Conservation (phyloP, 2,888 invertebrate species). For the Sacculina carcini region DNA sequence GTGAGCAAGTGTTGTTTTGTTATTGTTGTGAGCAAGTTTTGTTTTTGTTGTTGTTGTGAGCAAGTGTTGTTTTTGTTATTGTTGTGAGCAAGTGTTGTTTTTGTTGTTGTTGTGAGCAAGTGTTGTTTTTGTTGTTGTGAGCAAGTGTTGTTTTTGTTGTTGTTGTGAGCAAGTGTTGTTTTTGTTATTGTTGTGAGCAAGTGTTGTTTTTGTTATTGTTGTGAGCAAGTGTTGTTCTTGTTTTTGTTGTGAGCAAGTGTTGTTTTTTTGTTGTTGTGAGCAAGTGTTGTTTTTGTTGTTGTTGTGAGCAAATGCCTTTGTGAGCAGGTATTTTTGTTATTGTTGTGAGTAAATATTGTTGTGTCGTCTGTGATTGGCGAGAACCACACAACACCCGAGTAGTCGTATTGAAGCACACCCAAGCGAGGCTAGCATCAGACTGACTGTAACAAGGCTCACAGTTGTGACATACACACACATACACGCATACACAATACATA, state of each 20-base stretch:
- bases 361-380: no score
- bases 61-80: background rate
- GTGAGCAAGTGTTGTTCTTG: constrained; percentile 36
- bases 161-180: background rate
- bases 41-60: background rate
- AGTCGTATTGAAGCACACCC: no score
- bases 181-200: background rate
- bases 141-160: background rate
- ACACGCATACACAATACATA: no score
- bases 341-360: background rate
- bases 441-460: no score
- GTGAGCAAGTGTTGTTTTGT: constrained; percentile 28
- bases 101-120: constrained; percentile 21
- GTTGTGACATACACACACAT: no score
- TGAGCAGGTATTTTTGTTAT: background rate
- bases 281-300: background rate
- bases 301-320: no score
- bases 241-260: background rate
- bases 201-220: constrained; percentile 5
- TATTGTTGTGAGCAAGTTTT: background rate
- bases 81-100: background rate
- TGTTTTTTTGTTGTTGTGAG: background rate
- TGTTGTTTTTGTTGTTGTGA: constrained; percentile 29
- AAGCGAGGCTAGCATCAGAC: no score
- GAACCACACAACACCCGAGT: no score